Conservation (phyloP, 2,113 vertebrate genomes). For the Apaloderma vittatum region DNA sequence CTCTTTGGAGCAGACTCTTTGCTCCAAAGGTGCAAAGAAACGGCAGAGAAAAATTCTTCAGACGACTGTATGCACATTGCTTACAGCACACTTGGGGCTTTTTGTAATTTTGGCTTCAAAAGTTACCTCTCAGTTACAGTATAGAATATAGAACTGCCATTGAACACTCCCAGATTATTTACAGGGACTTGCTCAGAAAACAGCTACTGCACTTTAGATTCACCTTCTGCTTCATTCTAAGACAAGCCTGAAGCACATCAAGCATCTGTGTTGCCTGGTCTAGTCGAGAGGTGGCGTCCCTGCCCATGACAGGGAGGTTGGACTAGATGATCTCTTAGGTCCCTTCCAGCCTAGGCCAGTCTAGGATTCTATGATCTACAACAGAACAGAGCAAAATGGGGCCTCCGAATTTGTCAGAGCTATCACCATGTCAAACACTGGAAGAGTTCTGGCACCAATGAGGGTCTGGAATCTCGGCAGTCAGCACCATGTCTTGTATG, state of each 20-base stretch:
- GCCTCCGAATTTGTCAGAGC: background rate
- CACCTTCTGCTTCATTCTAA: background rate
- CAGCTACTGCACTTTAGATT: background rate
- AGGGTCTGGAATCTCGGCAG: background rate
- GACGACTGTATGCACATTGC: fast-evolving
- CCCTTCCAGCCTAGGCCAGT: no score
- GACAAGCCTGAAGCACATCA: background rate
- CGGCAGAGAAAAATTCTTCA: background rate
- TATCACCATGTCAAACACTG: background rate
- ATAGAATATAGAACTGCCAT: background rate
- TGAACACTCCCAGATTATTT: background rate
- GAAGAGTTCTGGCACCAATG: background rate
- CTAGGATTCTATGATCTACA: no score
- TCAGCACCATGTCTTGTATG: background rate
- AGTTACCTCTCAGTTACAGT: background rate
- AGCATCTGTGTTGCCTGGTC: no score
- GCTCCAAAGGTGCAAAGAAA: background rate
- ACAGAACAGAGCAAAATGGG: background rate
- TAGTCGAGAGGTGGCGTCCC: no score
- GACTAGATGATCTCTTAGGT: no score
- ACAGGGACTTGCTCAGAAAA: background rate
- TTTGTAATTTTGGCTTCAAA: background rate
- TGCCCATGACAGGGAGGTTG: no score
- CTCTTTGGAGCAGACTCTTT: background rate
- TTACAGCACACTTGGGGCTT: background rate